Evolutionary conservation across 2,888 invertebrate genomes (phyloP), one percentile per base, ranked within the genome.

Genomic region (Allygus modestus): DNA sequence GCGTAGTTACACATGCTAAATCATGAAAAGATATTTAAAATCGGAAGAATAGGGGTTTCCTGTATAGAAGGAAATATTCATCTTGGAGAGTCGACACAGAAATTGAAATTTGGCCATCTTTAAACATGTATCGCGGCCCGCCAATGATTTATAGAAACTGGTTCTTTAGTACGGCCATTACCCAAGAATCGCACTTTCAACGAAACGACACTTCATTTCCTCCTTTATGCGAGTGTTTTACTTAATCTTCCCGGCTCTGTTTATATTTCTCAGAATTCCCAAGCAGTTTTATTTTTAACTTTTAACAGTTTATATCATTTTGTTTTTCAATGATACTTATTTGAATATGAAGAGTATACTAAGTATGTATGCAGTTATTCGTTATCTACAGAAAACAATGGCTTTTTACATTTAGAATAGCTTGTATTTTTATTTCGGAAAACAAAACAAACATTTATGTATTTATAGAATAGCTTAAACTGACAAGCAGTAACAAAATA

Each of bases 171-270:
- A 23, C 26, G 26, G 58, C 58, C 58, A 58, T 58, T 58, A 58
- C 20, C 58, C 58, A 58, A 58, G 58, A 58, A 58, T 58, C 58
- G 58, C 58, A 23, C 23, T 58, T 26, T 20, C 58, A 26, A 58
- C 58, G 15, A 58, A 58, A 58, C 58, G 58, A 26, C 58, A 58
- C 58, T 58, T 58, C 58, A 58, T 58, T 58, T 58, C 58, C 58
- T 58, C 58, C 12, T 58, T 58, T 58, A 58, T 58, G 58, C 58
- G 58, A 26, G 23, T 58, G 58, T 58, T 58, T 58, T 58, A 58
- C 58, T 58, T 58, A 58, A 58, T 58, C 58, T 58, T 58, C 58
- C 26, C 23, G 26, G 58, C 26, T 58, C 58, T 23, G 58, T 58
- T 58, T 26, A 12, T 58, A 58, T 58, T 58, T 1, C 58, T 23